Evolutionary conservation across 2,797 vertebrate genomes (phyloP), one percentile per base, ranked within the genome.

Genomic region (Alfaro cultratus): DNA sequence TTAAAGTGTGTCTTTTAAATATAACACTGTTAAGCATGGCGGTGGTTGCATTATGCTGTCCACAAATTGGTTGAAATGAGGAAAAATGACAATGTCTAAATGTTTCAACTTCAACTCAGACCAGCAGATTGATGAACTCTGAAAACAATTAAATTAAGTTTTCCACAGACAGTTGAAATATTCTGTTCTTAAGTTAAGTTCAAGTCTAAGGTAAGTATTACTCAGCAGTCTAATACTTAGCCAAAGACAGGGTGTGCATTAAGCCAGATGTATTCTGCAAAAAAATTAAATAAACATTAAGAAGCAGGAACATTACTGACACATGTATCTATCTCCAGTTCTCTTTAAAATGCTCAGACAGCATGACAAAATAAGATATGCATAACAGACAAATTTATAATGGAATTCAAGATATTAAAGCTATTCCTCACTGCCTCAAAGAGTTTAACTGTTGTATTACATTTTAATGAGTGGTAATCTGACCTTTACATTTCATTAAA

Each of bases 341-440:
- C n/a, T 29, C 55, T 57, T 9, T 29, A 4, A 57, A 57, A 12
- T 13, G n/a, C 55, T 57, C n/a, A 29, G 29, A 57, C 21, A 57
- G 29, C 4, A 11, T 57, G n/a, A 29, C 41, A 53, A 41, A 68
- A 36, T 36, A n/a, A 47, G 16, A 39, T 41, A 23, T 53, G 16
- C 36, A 16, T 55, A 47, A 51, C 4, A 29, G 31, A 36, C 51
- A 75, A 43, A 75, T 60, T 29, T 75, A 18, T 53, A 83, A 76
- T 67, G 39, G 16, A 57, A 16, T 53, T 1, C 29, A 23, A 16
- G 16, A 46, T 11, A 16, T 43, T 23, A 18, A 67, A 67, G 23
- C 45, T 76, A 7, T 21, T 23, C 29, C 46, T 64, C n/a, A 47
- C 16, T 23, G 57, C 43, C 34, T 60, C 15, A 60, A 11, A 31